Conservation (phyloP, 2,113 vertebrate species). For the Saguinus imperator region DNA sequence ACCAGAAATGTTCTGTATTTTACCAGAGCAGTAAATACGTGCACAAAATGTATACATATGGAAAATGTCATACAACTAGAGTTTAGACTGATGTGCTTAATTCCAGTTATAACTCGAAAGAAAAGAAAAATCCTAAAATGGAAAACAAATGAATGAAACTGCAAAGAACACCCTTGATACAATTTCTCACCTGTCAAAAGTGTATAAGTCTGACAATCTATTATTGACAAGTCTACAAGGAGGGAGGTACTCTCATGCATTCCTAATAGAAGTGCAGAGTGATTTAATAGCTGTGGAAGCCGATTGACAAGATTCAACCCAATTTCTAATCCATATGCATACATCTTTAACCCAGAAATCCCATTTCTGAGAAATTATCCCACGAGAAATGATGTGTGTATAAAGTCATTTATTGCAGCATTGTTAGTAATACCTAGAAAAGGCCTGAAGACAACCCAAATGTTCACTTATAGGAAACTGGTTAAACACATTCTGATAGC, state of each 20-base stretch:
- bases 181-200: background rate
- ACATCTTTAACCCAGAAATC: background rate
- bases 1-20: background rate
- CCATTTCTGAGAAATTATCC: background rate
- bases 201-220: background rate
- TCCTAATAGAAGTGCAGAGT: background rate
- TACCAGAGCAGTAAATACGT: too few species aligned
- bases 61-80: background rate
- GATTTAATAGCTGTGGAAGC: background rate
- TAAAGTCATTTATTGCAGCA: background rate
- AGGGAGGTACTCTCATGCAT: background rate
- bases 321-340: background rate
- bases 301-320: rapidly evolving
- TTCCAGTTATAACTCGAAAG: background rate
- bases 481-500: background rate
- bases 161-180: background rate
- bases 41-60: background rate
- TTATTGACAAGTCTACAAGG: background rate
- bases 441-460: background rate
- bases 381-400: background rate
- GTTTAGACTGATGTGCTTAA: background rate
- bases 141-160: background rate
- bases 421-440: background rate
- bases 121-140: background rate
- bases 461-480: background rate